Conservation (phyloP, 2,113 vertebrate species). For the Oncorhynchus mykiss region DNA sequence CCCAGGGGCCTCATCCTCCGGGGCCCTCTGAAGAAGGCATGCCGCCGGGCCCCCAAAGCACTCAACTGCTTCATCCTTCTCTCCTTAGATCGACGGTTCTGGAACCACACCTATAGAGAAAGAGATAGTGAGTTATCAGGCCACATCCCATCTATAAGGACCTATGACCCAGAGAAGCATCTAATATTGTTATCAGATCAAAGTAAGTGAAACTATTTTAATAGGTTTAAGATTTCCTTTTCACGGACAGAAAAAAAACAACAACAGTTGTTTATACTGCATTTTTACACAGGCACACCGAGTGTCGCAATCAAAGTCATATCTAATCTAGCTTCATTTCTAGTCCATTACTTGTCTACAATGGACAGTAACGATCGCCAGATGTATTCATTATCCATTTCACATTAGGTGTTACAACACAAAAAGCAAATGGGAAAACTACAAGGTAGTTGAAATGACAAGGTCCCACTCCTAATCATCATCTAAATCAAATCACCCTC, state of each 20-base stretch:
- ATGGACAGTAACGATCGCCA: too few relatives aligned
- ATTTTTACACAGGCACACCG: background rate
- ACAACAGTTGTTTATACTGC: background rate
- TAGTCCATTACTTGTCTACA: too few relatives aligned
- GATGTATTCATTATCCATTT: background rate
- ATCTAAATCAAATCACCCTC: background rate
- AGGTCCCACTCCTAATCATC: background rate
- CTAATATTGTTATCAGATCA: background rate
- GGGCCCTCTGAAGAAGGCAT: constrained; percentile 92
- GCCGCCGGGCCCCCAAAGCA: constrained; percentile 86
- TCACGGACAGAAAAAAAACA: background rate
- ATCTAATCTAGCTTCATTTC: background rate
- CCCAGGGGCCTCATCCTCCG: constrained; percentile 92
- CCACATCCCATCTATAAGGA: background rate
- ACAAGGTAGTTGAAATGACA: background rate
- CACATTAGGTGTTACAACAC: background rate
- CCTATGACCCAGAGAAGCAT: background rate
- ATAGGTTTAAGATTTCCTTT: too few relatives aligned
- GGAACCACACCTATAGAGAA: constrained; percentile 80
- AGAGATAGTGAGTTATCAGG: background rate
- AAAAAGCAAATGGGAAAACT: background rate
- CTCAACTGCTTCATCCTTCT: constrained; percentile 96
- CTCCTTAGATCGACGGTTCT: constrained; percentile 90
- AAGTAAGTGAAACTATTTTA: background rate
- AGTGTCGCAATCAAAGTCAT: background rate